These are phyloP conservation scores for Melanotaenia pygmaea DNA, from an alignment of 2,797 vertebrate genomes.

Conservation along the genomic window DNA sequence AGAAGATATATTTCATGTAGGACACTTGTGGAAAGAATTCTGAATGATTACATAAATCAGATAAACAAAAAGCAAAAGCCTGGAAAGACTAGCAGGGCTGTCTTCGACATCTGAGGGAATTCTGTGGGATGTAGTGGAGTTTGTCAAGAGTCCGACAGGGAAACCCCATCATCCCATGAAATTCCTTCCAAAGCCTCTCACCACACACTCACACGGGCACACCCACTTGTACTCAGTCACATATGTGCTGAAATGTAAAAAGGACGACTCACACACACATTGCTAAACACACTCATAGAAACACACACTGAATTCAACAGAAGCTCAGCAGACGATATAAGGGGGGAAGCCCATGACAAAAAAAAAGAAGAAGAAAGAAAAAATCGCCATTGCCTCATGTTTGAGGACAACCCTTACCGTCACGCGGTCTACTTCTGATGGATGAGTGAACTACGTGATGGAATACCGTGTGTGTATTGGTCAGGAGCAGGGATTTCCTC, in stretches of 20 bases:
- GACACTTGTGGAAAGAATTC: slow-evolving; percentile 9
- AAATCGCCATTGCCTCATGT: slow-evolving; percentile 51
- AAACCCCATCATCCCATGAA: slow-evolving; percentile 72
- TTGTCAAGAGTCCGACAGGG: slow-evolving; percentile 69
- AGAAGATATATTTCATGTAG: not conserved
- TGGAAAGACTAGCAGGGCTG: slow-evolving; percentile 14
- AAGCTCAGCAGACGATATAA: slow-evolving; percentile 34
- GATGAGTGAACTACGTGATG: slow-evolving; percentile 11
- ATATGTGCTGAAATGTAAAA: slow-evolving; percentile 32
- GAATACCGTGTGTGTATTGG: slow-evolving; percentile 25
- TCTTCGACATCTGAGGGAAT: slow-evolving; percentile 62
- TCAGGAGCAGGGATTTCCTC: slow-evolving; percentile 72
- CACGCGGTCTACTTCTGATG: slow-evolving; percentile 50
- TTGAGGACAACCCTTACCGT: slow-evolving; percentile 68
- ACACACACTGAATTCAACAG: slow-evolving; percentile 7
- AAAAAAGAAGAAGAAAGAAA: slow-evolving; percentile 32
- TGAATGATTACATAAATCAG: slow-evolving; percentile 1
- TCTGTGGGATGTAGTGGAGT: slow-evolving; percentile 58
- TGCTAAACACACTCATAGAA: not conserved
- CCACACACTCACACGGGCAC: slow-evolving; percentile 44
- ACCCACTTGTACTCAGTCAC: slow-evolving; percentile 17
- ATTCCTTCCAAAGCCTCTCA: slow-evolving; percentile 67
- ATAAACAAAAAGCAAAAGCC: slow-evolving; percentile 13
- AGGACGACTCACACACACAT: slow-evolving; percentile 15
- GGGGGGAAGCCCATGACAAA: slow-evolving; percentile 36